These are phyloP conservation scores for Sepioteuthis lessoniana DNA, from an alignment of 2,888 invertebrate species.

Conservation along the genomic window DNA sequence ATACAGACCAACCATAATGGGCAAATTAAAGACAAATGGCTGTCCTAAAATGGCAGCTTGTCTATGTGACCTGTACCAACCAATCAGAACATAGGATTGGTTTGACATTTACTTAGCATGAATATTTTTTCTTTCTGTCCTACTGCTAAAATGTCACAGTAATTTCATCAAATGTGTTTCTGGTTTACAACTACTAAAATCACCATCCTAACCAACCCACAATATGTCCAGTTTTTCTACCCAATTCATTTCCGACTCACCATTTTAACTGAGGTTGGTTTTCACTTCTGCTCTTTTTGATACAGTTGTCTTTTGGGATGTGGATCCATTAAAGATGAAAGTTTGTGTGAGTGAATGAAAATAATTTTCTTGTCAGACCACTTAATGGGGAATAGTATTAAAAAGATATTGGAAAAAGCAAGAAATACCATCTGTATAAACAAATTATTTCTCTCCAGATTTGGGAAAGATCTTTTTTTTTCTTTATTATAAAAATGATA, in stretches of 20 bases:
- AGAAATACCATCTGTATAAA: background rate
- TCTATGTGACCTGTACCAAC: background rate
- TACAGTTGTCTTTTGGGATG: background rate
- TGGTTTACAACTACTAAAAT: background rate
- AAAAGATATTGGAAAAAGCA: background rate
- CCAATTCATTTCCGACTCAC: background rate
- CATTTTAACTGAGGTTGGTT: background rate
- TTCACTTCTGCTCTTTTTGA: background rate
- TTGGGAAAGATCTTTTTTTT: too few species aligned
- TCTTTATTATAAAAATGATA: too few species aligned
- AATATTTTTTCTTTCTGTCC: background rate
- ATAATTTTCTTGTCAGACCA: background rate
- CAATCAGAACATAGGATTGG: slow-evolving; percentile 16
- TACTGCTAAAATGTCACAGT: background rate
- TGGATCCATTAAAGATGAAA: background rate
- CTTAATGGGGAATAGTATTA: background rate
- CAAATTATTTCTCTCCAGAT: too few species aligned
- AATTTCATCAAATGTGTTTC: background rate
- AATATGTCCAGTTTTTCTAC: background rate
- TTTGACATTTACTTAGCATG: background rate
- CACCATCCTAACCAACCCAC: background rate
- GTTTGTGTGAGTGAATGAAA: background rate
- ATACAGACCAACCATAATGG: too few species aligned
- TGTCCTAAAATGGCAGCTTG: background rate
- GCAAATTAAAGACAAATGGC: background rate